Conservation (phyloP, 2,888 invertebrate species). For the Torymus auratus region DNA sequence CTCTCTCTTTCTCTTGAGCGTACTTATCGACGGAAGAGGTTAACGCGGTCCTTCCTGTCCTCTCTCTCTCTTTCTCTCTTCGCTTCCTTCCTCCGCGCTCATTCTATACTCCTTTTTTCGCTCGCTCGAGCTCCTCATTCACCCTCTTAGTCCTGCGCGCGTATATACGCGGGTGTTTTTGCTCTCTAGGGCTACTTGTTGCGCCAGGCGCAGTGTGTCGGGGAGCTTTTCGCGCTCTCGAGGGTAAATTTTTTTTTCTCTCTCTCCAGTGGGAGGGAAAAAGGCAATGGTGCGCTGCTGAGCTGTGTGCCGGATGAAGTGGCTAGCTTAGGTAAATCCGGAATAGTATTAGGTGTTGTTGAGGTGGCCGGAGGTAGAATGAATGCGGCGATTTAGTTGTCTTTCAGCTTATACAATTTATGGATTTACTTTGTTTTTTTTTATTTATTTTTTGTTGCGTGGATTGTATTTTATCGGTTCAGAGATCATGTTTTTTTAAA, state of each 20-base stretch:
- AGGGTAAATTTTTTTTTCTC: slow-evolving; percentile 17
- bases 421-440: too few relatives aligned
- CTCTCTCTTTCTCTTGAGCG: slow-evolving; percentile 46
- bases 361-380: too few relatives aligned
- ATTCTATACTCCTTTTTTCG: slow-evolving; percentile 17
- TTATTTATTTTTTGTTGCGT: too few relatives aligned
- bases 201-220: background rate
- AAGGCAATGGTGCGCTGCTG: too few relatives aligned
- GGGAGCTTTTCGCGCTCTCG: slow-evolving; percentile 1
- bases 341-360: too few relatives aligned
- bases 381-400: too few relatives aligned
- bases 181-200: slow-evolving; percentile 38
- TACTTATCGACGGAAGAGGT: slow-evolving; percentile 21
- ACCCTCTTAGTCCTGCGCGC: slow-evolving; percentile 14
- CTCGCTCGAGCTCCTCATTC: background rate
- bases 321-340: too few relatives aligned
- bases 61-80: background rate
- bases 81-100: slow-evolving; percentile 33
- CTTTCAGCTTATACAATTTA: too few relatives aligned
- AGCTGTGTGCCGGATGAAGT: too few relatives aligned
- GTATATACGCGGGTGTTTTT: background rate
- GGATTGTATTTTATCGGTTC: too few relatives aligned
- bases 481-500: too few relatives aligned
- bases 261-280: background rate
- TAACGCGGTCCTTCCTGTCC: slow-evolving; percentile 10